phyloP scores from a whole-genome alignment of 2,113 vertebrate species.

The Podocnemis expansa region DNA sequence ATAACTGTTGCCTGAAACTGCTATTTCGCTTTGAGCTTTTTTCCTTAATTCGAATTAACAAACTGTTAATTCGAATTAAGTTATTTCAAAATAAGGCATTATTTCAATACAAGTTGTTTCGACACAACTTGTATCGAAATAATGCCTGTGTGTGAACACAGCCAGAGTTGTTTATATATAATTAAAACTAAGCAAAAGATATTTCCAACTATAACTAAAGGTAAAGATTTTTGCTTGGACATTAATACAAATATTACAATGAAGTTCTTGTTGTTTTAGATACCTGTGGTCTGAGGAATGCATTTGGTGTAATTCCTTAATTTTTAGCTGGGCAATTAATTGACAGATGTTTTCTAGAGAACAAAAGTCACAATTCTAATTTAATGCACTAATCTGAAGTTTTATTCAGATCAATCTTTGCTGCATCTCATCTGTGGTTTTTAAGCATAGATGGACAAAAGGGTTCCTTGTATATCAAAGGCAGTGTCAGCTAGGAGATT shows the following conservation, averaged over 20 bases:
- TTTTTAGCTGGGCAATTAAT: background rate
- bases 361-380: background rate
- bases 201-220: background rate
- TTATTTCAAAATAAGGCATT: no score
- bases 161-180: no score
- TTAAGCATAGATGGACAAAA: background rate
- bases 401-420: background rate
- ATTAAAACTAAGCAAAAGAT: background rate
- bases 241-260: fast-evolving
- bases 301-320: background rate
- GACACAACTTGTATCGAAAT: no score
- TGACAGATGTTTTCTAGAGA: background rate
- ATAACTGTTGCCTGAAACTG: no score
- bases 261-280: background rate
- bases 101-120: no score
- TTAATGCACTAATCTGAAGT: background rate
- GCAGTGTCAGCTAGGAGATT: background rate
- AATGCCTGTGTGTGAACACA: no score
- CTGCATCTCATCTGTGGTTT: background rate
- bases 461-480: background rate
- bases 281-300: background rate
- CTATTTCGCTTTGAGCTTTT: no score
- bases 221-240: background rate
- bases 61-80: no score
- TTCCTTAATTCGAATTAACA: no score